Percentiles rank a stretch among this genome's conserved stretches.
phyloP scores from a whole-genome alignment of 1,140 invertebrate genomes.

The Callitettix versicolor region DNA sequence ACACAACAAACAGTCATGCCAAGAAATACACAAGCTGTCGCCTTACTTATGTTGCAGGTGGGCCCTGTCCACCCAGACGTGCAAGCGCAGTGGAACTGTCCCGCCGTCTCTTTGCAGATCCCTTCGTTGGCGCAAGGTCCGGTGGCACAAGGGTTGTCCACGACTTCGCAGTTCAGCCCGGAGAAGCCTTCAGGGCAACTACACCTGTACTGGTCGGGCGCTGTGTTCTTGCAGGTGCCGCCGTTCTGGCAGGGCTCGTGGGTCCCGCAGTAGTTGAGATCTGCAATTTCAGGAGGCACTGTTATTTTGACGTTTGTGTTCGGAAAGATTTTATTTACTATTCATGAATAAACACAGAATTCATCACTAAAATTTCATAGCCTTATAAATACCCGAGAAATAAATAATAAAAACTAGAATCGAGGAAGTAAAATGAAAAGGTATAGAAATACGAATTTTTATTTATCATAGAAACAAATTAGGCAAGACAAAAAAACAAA shows the following conservation, averaged over 20 bases:
- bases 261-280: constrained; percentile 96
- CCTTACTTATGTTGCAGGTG: constrained; percentile 59
- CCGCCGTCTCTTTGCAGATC: constrained; percentile 47
- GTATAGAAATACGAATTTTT: no score
- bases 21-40: not conserved
- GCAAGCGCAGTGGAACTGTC: constrained; percentile 66
- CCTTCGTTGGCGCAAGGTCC: constrained; percentile 81
- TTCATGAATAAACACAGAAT: no score
- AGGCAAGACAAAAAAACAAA: no score
- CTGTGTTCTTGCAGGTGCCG: constrained; percentile 90
- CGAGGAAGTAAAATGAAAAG: no score
- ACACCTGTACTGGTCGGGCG: constrained; percentile 83
- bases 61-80: constrained; percentile 72
- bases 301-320: no score
- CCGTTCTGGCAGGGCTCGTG: constrained; percentile 92
- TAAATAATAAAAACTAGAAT: no score
- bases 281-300: constrained; percentile 42
- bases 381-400: no score
- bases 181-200: constrained; percentile 84
- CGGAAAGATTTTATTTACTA: no score
- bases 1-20: not conserved
- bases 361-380: no score
- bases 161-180: constrained; percentile 81
- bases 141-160: constrained; percentile 82
- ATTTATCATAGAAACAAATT: no score